These are phyloP conservation scores for Hemibagrus wyckioides DNA, from an alignment of 2,113 vertebrate species.

Conservation along the genomic window DNA sequence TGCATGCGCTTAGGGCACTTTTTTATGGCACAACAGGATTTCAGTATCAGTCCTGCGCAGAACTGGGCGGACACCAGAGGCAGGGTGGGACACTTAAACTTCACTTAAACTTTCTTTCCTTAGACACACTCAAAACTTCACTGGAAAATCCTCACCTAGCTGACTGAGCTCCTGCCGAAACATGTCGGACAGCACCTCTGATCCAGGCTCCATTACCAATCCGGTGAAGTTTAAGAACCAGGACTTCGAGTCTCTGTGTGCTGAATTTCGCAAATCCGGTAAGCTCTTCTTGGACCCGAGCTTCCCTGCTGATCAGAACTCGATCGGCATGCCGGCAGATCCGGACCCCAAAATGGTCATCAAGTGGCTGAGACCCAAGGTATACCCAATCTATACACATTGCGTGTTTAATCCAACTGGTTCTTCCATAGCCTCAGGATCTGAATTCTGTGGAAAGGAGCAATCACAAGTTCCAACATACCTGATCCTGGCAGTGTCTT, in stretches of 20 bases:
- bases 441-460: background rate
- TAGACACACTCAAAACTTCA: background rate
- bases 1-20: background rate
- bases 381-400: constrained; percentile 46
- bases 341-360: constrained; percentile 68
- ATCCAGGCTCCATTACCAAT: constrained; percentile 66
- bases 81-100: constrained; percentile 22
- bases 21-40: background rate
- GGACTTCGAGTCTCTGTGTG: constrained; percentile 57
- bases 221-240: constrained; percentile 65
- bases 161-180: constrained; percentile 4
- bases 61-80: constrained; percentile 24
- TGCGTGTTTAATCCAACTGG: background rate
- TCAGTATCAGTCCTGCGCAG: background rate
- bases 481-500: background rate
- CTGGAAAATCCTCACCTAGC: background rate
- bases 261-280: constrained; percentile 59
- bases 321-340: constrained; percentile 69
- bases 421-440: background rate
- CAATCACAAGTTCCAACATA: background rate
- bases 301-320: constrained; percentile 69
- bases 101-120: constrained; percentile 55
- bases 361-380: constrained; percentile 74
- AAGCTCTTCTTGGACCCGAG: constrained; percentile 68
- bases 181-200: constrained; percentile 45